Base-by-base conservation (phyloP, 37 sponge, comb jelly and placozoan species). In the Chondrosia reniformis region DNA sequence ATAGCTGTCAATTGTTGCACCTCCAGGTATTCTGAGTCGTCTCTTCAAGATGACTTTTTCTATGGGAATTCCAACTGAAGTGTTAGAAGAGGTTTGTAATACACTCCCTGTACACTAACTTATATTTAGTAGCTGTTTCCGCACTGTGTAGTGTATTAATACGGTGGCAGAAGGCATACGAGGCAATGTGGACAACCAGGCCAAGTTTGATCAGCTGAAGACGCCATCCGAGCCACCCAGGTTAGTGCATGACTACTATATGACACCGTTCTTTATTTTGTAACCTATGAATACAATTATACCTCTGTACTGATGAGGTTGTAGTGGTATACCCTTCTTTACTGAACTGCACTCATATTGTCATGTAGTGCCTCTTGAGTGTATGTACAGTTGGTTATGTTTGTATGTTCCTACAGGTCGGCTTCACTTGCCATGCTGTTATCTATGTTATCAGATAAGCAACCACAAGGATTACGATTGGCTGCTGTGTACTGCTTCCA, bases 361-460 rank as follows among this genome's bases (percentile, higher is more conserved):
- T 52, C 13, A 52, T 52, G 55, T 19, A 52, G 19, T 52, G 19
- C 19, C 17, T 52, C 17, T 52, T n/a, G n/a, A n/a, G n/a, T n/a
- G n/a, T n/a, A n/a, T n/a, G n/a, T n/a, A n/a, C 28, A 59, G 28
- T 59, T 59, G 22, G 17, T 59, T 30, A 30, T 25, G 61, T 59
- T 59, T 59, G n/a, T 30, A 25, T 59, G 30, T 30, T 38, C 12
- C 7, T 67, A 6, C 12, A 75, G 82, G 4, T 75, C 89, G 0
- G 97, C 94, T 28, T 75, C 93, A 55, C 84, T 96, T 33, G 83
- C 87, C 31, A 76, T 96, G 55, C 81, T 96, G 33, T 89, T 91
- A 91, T 91, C 89, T 42, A 93, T 96, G 93, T 91, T 93, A 32
- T 84, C 88, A 19, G 97, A 96, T 56, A 96, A 96, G 78, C 93